phyloP scores from a whole-genome alignment of 1,140 invertebrate genomes.

The Drosophila bipectinata region DNA sequence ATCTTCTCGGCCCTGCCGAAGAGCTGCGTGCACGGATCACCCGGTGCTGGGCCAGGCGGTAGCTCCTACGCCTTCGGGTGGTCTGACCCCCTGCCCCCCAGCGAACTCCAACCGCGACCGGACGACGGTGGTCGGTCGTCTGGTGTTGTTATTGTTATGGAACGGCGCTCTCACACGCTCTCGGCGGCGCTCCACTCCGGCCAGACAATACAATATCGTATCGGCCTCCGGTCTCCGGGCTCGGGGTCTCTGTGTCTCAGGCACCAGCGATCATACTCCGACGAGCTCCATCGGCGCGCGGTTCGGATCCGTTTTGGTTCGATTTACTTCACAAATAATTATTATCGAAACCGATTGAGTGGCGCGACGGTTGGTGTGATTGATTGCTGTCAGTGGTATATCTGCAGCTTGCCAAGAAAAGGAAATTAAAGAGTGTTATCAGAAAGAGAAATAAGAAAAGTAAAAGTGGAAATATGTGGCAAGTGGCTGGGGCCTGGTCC shows the following conservation, averaged over 20 bases:
- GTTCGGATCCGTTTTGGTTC: conserved; percentile 31
- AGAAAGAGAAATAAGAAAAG: conserved; percentile 44
- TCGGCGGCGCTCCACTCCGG: conserved; percentile 9
- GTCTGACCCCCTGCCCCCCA: conserved; percentile 53
- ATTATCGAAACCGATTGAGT: conserved; percentile 64
- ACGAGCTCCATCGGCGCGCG: conserved; percentile 52
- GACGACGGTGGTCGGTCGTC: neutral
- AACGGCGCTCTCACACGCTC: conserved; percentile 28
- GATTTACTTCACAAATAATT: conserved; percentile 33
- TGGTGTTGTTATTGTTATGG: conserved; percentile 28
- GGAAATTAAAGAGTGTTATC: conserved; percentile 7
- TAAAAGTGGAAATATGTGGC: conserved; percentile 67
- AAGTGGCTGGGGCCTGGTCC: conserved; percentile 26
- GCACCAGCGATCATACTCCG: conserved; percentile 32
- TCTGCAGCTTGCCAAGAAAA: conserved; percentile 48
- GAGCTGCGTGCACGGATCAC: conserved; percentile 26
- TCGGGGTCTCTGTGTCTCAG: conserved; percentile 35
- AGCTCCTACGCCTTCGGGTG: conserved; percentile 41
- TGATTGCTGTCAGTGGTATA: conserved; percentile 42
- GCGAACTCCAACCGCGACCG: conserved; percentile 40
- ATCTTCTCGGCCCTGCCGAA: conserved; percentile 7
- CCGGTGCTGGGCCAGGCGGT: conserved; percentile 18
- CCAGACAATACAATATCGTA: conserved; percentile 3
- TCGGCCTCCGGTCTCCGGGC: conserved; percentile 14
- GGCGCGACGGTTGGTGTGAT: conserved; percentile 58